Evolutionary conservation across 2,888 invertebrate genomes (phyloP), one percentile per base, ranked within the genome.

Genomic region (Nomada goodeniana): DNA sequence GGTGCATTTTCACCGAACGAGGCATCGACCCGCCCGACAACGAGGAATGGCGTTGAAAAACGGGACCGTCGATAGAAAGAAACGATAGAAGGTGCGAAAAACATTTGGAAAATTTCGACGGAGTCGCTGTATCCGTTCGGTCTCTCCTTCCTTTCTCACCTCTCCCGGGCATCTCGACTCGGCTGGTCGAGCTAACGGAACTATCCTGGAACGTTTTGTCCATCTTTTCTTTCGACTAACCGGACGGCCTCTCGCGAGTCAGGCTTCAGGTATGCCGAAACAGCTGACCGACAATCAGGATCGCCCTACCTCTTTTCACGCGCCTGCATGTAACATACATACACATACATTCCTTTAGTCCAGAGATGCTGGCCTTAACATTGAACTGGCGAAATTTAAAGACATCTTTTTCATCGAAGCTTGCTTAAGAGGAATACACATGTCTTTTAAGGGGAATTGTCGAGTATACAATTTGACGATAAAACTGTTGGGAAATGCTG

Each of bases 121-220:
- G 47, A 47, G 47, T 13, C 47, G 3, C 47, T 47, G 47, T 47
- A 47, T 47, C 47, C 47, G 13, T 13, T 47, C 47, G 47, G 47
- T 47, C 13, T 36, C 59, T 68, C 67, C 60, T 53, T 83, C 42
- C 78, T 80, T 76, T 77, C 79, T 83, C 79, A 59, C 77, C 63
- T 76, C 55, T 70, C 53, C n/a, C 52, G 69, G 64, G 71, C 64
- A 79, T 83, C 83, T 70, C 76, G 77, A 75, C 63, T 79, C 67
- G 68, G 47, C 76, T 86, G 84, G 85, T 77, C 82, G 82, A 87
- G 69, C 68, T 87, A 87, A 87, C 87, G 87, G 87, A 86, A 87
- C 88, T 73, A 60, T 69, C 50, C 59, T 64, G 53, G 65, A 75
- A 86, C 74, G 86, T 86, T 84, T 85, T 69, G 78, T 80, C 80